phyloP scores from a whole-genome alignment of 2,113 vertebrate species.

The Gambusia holbrooki region DNA sequence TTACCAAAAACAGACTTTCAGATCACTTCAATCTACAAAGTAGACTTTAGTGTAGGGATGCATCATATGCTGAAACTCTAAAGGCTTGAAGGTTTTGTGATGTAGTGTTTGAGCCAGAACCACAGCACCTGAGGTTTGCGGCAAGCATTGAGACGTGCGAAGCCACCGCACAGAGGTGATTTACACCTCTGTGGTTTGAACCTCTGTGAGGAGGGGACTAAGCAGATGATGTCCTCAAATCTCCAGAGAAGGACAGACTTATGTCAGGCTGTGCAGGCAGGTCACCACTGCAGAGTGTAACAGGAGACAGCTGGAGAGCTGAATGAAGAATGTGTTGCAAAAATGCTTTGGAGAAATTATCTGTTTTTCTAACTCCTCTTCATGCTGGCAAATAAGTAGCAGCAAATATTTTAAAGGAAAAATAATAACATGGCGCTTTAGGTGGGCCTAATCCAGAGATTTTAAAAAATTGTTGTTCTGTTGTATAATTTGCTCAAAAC shows the following conservation, averaged over 20 bases:
- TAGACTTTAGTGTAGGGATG: neutral
- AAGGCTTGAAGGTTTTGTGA: neutral
- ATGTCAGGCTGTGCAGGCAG: too few relatives aligned
- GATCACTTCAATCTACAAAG: neutral
- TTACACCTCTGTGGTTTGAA: neutral
- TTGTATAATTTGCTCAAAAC: neutral
- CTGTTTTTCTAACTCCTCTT: neutral
- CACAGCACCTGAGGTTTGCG: neutral
- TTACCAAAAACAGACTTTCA: neutral
- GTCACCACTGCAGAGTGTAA: too few relatives aligned
- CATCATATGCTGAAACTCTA: neutral
- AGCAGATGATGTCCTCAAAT: conserved; percentile 6
- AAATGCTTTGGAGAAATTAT: neutral
- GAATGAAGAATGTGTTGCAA: too few relatives aligned
- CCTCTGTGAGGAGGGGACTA: neutral
- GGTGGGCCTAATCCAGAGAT: neutral
- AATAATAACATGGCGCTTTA: neutral
- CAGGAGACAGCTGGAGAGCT: too few relatives aligned
- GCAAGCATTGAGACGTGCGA: neutral
- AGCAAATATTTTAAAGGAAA: neutral
- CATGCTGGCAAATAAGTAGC: neutral
- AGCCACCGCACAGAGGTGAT: neutral
- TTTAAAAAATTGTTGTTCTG: neutral
- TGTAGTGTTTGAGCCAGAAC: neutral
- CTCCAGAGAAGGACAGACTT: neutral